Percentiles rank a stretch among this genome's conserved stretches.
Evolutionary conservation across 2,113 vertebrate genomes (phyloP).

Genomic region (Rousettus leschenaultii): DNA sequence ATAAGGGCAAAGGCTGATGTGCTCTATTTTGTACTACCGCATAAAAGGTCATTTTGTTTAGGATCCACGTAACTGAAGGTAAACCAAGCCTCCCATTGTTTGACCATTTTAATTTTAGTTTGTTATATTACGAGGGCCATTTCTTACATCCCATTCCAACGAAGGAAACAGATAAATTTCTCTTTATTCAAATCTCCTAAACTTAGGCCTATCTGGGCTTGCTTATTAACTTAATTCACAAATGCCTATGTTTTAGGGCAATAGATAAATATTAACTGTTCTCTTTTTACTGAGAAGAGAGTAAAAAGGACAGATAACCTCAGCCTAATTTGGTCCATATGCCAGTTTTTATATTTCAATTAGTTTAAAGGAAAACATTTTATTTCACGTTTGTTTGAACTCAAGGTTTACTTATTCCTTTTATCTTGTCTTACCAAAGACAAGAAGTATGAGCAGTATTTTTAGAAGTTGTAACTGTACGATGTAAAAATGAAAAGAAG

Average conservation of each 20-base stretch:
- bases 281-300: neutral
- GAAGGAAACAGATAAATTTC: neutral
- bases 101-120: neutral
- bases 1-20: neutral
- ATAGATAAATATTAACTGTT: neutral
- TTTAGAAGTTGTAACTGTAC: neutral
- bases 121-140: neutral
- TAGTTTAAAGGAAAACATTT: neutral
- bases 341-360: neutral
- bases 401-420: neutral
- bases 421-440: neutral
- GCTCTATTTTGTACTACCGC: neutral
- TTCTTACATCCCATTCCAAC: neutral
- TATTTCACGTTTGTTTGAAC: neutral
- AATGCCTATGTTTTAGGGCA: neutral
- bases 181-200: neutral
- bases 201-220: neutral
- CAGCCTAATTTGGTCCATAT: neutral
- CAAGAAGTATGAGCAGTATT: neutral
- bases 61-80: neutral
- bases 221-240: neutral
- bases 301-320: neutral
- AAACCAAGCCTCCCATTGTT: neutral
- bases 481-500: neutral
- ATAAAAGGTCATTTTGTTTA: neutral